Conservation (phyloP, 2,888 invertebrate genomes). For the Drosophila robusta region DNA sequence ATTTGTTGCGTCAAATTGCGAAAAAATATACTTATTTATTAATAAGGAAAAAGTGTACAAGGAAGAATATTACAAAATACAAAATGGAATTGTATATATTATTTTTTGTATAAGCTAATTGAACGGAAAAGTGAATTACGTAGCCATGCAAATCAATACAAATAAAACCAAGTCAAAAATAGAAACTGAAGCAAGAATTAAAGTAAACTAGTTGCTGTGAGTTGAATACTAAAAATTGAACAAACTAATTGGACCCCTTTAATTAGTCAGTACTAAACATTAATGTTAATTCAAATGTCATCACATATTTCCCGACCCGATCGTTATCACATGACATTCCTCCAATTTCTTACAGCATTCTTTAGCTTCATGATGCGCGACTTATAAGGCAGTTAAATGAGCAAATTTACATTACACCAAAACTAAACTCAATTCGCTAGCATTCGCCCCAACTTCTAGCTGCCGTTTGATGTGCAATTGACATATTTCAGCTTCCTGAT, state of each 20-base stretch:
- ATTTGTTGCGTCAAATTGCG: no score
- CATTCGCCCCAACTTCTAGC: neutral
- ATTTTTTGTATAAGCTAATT: neutral
- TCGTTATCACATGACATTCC: constrained; percentile 7
- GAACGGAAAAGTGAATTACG: neutral
- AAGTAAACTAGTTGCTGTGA: neutral
- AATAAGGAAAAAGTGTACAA: no score
- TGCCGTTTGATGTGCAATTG: constrained; percentile 28
- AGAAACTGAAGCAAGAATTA: no score
- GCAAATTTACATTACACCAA: constrained; percentile 22
- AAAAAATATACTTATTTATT: no score
- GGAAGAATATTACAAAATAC: no score
- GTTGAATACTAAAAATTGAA: neutral
- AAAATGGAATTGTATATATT: no score
- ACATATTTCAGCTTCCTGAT: constrained; percentile 54
- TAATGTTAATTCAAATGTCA: constrained; percentile 16
- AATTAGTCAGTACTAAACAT: constrained; percentile 17
- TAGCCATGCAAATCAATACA: no score
- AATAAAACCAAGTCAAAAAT: no score
- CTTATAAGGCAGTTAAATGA: constrained; percentile 28
- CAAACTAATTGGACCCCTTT: constrained; percentile 13
- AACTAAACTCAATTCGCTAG: neutral
- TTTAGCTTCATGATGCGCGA: constrained; percentile 3
- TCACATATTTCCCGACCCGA: constrained; percentile 16
- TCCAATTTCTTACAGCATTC: constrained; percentile 25